Base-by-base conservation (phyloP, 64 coral and sea anemone species). In the Cladopsammia gracilis region DNA sequence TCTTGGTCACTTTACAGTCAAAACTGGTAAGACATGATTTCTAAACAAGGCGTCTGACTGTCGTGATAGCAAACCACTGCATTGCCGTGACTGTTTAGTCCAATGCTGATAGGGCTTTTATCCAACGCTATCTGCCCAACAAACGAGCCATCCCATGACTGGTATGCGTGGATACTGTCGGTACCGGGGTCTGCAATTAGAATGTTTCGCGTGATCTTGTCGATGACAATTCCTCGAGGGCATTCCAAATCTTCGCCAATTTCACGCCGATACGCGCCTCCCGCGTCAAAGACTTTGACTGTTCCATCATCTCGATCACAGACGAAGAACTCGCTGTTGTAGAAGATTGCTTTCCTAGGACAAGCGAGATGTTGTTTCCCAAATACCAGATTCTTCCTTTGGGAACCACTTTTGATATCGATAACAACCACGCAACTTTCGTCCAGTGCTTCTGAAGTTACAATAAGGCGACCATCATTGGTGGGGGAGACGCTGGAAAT, bases 231-330 rank as follows among this genome's bases (percentile, higher is more conserved):
- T 20, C 77, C 77, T 61, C 77, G 51, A 6, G 77, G 77, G 25
- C 77, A 80, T 43, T 80, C 77, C 54, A 80, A 43, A 80, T 80
- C 77, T 16, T 80, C 77, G 11, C 77, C 77, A 61, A 80, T 80
- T 80, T 80, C 77, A 3, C 77, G 77, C 4, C 57, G 56, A 62
- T 43, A 80, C 10, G 25, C 56, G 10, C 77, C 77, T 61, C 25
- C 61, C 25, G 77, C 56, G 15, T 80, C 56, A 7, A 80, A 80
- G 22, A 80, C 77, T 61, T 80, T 80, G 56, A 80, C 23, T 0
- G 25, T 26, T 25, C 56, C 77, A 67, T 84, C 80, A 65, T 67
- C 45, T 13, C 80, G 80, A 84, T 84, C 62, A 18, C 60, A 84
- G 67, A 84, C 45, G 42, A 66, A 68, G 20, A 66, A 84, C 53